Percentiles rank a stretch among this genome's conserved stretches.
These are phyloP conservation scores for Perca schrenkii DNA, from an alignment of 2,113 vertebrate genomes.

Conservation along the genomic window DNA sequence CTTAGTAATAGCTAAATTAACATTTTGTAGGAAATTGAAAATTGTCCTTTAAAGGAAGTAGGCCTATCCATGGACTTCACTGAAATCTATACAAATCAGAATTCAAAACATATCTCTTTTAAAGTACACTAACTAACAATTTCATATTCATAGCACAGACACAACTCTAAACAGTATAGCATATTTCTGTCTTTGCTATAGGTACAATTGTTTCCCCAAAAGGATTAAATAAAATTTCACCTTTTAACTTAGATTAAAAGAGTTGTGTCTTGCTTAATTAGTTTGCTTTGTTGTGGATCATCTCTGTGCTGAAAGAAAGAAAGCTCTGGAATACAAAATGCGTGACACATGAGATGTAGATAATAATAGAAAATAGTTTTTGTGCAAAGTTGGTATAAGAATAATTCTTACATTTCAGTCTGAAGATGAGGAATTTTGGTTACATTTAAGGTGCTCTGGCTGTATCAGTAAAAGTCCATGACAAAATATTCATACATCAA, in stretches of 20 bases:
- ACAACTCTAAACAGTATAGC: background rate
- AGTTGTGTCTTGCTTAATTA: background rate
- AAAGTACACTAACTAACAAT: background rate
- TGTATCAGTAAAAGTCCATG: constrained; percentile 6
- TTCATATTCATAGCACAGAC: background rate
- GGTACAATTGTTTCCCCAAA: background rate
- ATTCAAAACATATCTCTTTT: background rate
- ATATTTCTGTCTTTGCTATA: background rate
- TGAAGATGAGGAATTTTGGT: background rate
- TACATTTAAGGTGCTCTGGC: background rate
- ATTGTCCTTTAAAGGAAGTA: background rate
- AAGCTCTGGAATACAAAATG: background rate
- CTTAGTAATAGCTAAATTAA: background rate
- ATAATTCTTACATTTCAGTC: background rate
- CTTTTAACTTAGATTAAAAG: too few species aligned
- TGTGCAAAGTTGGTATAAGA: background rate
- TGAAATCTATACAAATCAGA: background rate
- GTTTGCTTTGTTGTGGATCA: background rate
- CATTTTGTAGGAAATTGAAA: background rate
- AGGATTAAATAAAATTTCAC: background rate
- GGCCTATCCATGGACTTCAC: background rate
- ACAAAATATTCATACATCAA: background rate
- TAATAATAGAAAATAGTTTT: background rate
- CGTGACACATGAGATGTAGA: background rate
- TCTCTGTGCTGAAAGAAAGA: background rate